These are phyloP conservation scores for Rhorus exstirpatorius DNA, from an alignment of 2,888 invertebrate species.

Conservation along the genomic window DNA sequence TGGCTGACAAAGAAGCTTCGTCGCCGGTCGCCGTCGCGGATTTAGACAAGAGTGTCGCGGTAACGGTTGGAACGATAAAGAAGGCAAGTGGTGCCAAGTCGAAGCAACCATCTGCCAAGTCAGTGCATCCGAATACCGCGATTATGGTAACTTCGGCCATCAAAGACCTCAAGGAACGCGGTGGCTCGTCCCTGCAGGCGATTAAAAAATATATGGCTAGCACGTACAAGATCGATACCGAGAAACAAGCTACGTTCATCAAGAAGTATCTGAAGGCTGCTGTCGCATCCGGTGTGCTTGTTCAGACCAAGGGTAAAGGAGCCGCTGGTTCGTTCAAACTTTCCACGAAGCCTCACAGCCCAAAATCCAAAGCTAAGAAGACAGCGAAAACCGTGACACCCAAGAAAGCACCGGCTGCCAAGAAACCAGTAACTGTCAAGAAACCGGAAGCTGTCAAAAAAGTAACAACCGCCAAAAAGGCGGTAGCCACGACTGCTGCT, in stretches of 20 bases:
- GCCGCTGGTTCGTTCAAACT: slow-evolving; percentile 86
- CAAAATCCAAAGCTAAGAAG: slow-evolving; percentile 62
- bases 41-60: too few species aligned
- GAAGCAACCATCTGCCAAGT: slow-evolving; percentile 82
- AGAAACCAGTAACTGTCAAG: slow-evolving; percentile 44
- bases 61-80: slow-evolving; percentile 71
- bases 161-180: slow-evolving; percentile 86
- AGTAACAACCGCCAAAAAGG: slow-evolving; percentile 74
- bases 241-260: slow-evolving; percentile 88
- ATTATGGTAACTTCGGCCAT: slow-evolving; percentile 88
- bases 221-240: slow-evolving; percentile 88
- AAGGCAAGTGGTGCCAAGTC: slow-evolving; percentile 72
- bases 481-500: too few species aligned
- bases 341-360: slow-evolving; percentile 72
- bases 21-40: slow-evolving; percentile 54
- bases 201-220: slow-evolving; percentile 89
- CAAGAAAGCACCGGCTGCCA: neutral
- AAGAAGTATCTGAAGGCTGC: slow-evolving; percentile 88
- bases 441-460: slow-evolving; percentile 63
- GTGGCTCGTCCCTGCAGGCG: slow-evolving; percentile 88
- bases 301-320: slow-evolving; percentile 87
- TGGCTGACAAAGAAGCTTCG: slow-evolving; percentile 13
- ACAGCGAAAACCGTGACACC: neutral
- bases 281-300: slow-evolving; percentile 86
- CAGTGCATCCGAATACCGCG: slow-evolving; percentile 86